Conservation (phyloP, 2,113 vertebrate genomes). For the Periophthalmodon schlosseri region DNA sequence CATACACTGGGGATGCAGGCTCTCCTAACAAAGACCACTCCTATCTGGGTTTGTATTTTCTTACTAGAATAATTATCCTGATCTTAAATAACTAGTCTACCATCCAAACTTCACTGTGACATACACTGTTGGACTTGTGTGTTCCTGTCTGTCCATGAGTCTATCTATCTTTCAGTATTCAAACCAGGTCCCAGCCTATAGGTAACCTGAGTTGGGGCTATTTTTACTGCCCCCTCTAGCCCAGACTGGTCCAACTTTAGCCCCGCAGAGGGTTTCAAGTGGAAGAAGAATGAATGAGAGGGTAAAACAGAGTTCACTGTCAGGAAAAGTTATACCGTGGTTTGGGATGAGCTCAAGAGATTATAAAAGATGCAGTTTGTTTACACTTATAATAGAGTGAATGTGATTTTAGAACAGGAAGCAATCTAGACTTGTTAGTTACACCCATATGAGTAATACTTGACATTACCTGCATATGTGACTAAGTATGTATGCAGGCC, state of each 20-base stretch:
- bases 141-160: conserved; percentile 15
- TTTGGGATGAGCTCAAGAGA: neutral
- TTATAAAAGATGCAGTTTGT: conserved; percentile 12
- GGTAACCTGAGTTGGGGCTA: conserved; percentile 63
- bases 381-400: neutral
- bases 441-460: conserved; percentile 7
- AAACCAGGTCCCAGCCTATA: conserved; percentile 41
- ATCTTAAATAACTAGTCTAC: neutral
- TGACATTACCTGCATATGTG: conserved; percentile 4
- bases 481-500: neutral
- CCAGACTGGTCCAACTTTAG: conserved; percentile 47
- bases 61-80: neutral
- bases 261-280: conserved; percentile 27
- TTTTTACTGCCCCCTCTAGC: conserved; percentile 49
- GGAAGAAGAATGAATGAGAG: conserved; percentile 20
- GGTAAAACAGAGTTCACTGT: conserved; percentile 36
- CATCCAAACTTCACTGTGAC: neutral
- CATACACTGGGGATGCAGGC: neutral
- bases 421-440: conserved; percentile 30
- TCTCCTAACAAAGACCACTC: neutral
- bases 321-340: conserved; percentile 1
- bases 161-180: conserved; percentile 36
- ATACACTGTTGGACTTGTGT: neutral
- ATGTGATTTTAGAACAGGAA: conserved; percentile 41
- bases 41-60: neutral